A percentile compares a stretch with the other conserved stretches of the same genome.
Evolutionary conservation across 2,797 vertebrate species (phyloP).

Genomic region (Melanotaenia maccullochi): DNA sequence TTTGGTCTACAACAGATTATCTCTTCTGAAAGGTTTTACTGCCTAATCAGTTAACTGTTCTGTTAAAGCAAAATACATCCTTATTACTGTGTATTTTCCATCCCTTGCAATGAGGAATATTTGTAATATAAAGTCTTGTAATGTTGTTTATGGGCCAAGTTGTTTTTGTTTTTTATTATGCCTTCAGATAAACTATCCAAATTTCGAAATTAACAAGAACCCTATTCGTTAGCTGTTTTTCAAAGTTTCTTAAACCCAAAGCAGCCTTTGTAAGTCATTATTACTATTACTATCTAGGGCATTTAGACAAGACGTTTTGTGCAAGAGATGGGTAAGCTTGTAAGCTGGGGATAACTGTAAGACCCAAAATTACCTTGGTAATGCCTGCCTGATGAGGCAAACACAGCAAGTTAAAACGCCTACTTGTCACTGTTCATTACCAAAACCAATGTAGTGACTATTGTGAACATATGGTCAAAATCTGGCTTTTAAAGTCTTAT

Average conservation of each 20-base stretch:
- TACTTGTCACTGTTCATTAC: slow-evolving; percentile 28
- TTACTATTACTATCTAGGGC: background rate
- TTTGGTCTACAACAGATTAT: slow-evolving; percentile 28
- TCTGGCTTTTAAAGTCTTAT: slow-evolving; percentile 34
- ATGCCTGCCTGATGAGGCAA: slow-evolving; percentile 8
- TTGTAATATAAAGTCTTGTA: background rate
- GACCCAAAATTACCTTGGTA: slow-evolving; percentile 6
- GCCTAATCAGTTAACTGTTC: slow-evolving; percentile 27
- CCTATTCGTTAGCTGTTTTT: background rate
- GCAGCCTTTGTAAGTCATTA: background rate
- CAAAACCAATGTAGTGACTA: slow-evolving; percentile 15
- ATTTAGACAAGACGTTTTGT: background rate
- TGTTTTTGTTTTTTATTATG: background rate
- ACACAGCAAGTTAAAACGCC: slow-evolving; percentile 37
- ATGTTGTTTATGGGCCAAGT: background rate
- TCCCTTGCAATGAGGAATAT: background rate
- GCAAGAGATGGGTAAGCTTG: slow-evolving; percentile 16
- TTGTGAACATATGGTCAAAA: slow-evolving; percentile 50
- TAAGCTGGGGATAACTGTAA: slow-evolving; percentile 24
- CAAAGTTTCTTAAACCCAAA: background rate
- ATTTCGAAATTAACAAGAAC: background rate
- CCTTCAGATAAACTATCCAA: background rate
- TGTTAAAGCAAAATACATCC: slow-evolving; percentile 1
- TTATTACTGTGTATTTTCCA: background rate
- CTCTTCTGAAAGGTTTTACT: slow-evolving; percentile 34